A percentile compares a stretch with the other conserved stretches of the same genome.
Conservation (phyloP, 53 echinoderm and acorn worm species). For the Stichopus horrens region DNA sequence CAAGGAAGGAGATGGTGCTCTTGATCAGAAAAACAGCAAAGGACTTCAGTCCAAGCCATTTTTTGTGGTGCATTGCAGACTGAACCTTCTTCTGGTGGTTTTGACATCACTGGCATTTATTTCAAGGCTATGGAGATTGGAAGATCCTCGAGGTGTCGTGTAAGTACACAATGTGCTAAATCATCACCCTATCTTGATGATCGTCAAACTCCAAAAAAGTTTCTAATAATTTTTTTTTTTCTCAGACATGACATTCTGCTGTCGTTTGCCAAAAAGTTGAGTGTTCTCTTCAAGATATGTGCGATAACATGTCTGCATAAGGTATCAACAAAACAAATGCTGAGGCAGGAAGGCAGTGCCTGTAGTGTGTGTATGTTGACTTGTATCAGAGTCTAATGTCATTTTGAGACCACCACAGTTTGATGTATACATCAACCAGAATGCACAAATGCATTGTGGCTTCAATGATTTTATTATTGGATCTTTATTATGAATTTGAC, state of each 20-base stretch:
- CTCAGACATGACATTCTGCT: background rate
- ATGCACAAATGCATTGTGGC: too few relatives aligned
- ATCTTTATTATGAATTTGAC: too few relatives aligned
- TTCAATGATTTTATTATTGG: too few relatives aligned
- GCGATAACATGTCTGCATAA: too few relatives aligned
- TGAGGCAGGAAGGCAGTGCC: too few relatives aligned
- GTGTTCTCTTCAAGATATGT: background rate
- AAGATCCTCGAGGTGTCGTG: constrained; percentile 85
- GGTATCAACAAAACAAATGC: too few relatives aligned
- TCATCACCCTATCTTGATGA: too few relatives aligned
- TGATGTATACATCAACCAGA: too few relatives aligned
- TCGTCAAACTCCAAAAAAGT: background rate
- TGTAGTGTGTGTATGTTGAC: too few relatives aligned
- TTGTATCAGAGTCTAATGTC: too few relatives aligned
- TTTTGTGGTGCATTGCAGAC: constrained; percentile 44
- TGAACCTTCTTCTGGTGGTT: constrained; percentile 60
- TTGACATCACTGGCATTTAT: constrained; percentile 62
- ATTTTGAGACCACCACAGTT: too few relatives aligned
- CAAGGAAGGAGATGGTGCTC: background rate
- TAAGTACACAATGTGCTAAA: constrained; percentile 46
- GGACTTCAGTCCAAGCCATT: background rate
- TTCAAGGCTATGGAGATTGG: constrained; percentile 75
- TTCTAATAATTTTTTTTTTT: background rate
- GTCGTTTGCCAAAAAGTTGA: background rate
- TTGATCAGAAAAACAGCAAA: background rate